Evolutionary conservation across 2,888 invertebrate species (phyloP), one percentile per base, ranked within the genome.

Genomic region (Phengaris alcon): DNA sequence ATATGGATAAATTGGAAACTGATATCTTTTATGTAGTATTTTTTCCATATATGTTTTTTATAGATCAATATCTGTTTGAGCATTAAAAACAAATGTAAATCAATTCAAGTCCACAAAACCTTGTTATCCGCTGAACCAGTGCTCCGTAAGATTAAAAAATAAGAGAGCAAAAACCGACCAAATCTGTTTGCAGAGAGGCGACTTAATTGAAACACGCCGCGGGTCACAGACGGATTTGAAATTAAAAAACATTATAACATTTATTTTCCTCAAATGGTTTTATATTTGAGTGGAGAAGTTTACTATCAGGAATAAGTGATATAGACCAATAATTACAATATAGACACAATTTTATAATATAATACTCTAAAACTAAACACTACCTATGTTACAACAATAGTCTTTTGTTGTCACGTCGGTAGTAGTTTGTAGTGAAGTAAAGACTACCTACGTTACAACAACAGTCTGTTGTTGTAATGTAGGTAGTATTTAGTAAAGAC

Each of bases 151-250:
- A 86, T 87, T 86, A 83, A 84, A 85, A 88, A 88, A 88, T 85
- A 86, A 85, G 86, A 87, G 81, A 79, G 80, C 75, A 81, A 82
- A 80, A 80, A 78, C 74, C 77, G 76, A 76, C 76, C 74, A 80
- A 83, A 82, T 82, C 79, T 80, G 80, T 80, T 82, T 82, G 81
- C 77, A 77, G 77, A 77, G 79, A 80, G 76, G 80, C 80, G 83
- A 70, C 70, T 75, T 87, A 87, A 86, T 85, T 88, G 86, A 84
- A 85, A 85, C 82, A 79, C 80, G 86, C 89, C 84, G 82, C 84
- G 87, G 72, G 90, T 81, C 81, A 85, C 86, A 86, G 87, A 86
- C 87, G 80, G 84, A 83, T 88, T 88, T 84, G 84, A 87, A 88
- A 85, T 86, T 82, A 82, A 57, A 75, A 46, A 57, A 75, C 51